Evolutionary conservation across 1,140 invertebrate genomes (phyloP), one percentile per base, ranked within the genome.

Genomic region (Atopsyche davidsoni): DNA sequence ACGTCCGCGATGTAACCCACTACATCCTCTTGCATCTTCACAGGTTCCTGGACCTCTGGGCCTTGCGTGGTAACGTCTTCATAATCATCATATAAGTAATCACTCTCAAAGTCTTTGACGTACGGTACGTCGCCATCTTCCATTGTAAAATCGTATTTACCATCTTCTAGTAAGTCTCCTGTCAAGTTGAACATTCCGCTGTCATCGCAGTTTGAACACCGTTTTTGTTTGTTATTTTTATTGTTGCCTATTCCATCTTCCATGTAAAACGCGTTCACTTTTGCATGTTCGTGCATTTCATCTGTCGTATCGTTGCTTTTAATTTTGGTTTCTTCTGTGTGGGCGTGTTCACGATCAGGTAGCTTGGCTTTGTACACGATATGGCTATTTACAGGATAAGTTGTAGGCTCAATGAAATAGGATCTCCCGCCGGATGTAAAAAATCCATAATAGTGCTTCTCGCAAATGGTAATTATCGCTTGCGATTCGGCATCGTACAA

Each of bases 1-100:
- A 63, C 62, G 36, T 72, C 69, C 6, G 62, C 66, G 53, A 75
- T 76, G 55, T 77, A 75, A 10, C 68, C 72, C 21, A 73, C 48
- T 19, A 67, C 62, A 16, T 68, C 66, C n/a, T n/a, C n/a, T n/a
- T n/a, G n/a, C n/a, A 7, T 59, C 50, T 43, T 68, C 58, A 13
- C 58, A n/a, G 56, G 23, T 62, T 56, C 13, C 47, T 51, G 32
- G 44, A 31, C 49, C 54, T 51, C 16, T 44, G 41, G 9, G 14
- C 31, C 36, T 45, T 53, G 44, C 21, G 57, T 25, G 10, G 52
- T 51, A 18, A 44, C 53, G 21, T 35, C 49, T 11, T 60, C 51
- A 16, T 60, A 53, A 10, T 54, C 46, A 7, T 57, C 38, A 18
- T 61, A 53, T 25, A 58, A 25, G 14, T 36, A 49, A 35, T 60